phyloP scores from a whole-genome alignment of 2,888 invertebrate genomes.

The Platypus cylindrus region DNA sequence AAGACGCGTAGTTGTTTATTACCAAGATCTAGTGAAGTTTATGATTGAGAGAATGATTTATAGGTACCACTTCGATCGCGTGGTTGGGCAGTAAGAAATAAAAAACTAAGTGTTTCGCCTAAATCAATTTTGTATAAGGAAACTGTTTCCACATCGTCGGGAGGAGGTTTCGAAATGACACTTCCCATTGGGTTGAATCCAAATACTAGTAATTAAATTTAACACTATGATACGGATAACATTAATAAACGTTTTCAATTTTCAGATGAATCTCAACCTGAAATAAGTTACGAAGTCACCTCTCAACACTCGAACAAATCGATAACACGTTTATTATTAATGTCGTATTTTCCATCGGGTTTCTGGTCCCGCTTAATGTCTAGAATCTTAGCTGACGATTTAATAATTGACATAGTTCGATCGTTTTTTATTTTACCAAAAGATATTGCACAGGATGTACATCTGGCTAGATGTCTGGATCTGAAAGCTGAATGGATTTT shows the following conservation, averaged over 20 bases:
- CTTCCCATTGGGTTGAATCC: slow-evolving; percentile 23
- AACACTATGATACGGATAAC: too few relatives aligned
- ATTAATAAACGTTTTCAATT: too few relatives aligned
- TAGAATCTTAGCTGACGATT: slow-evolving; percentile 80
- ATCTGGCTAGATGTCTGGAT: slow-evolving; percentile 45
- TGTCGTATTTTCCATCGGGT: slow-evolving; percentile 96
- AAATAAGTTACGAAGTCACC: slow-evolving; percentile 25
- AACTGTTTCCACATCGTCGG: too few relatives aligned
- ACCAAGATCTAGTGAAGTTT: too few relatives aligned
- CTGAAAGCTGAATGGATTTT: slow-evolving; percentile 79
- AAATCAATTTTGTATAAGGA: slow-evolving; percentile 34
- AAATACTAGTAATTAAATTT: background rate
- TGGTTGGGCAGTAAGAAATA: slow-evolving; percentile 51
- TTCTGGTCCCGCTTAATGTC: slow-evolving; percentile 95
- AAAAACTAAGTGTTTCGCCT: slow-evolving; percentile 42
- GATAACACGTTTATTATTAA: slow-evolving; percentile 66
- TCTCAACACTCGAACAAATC: slow-evolving; percentile 44
- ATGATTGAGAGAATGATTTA: too few relatives aligned
- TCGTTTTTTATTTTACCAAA: slow-evolving; percentile 59
- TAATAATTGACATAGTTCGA: slow-evolving; percentile 65
- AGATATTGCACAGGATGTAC: slow-evolving; percentile 52
- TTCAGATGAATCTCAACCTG: slow-evolving; percentile 22
- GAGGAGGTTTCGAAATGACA: slow-evolving; percentile 30
- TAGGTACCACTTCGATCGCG: slow-evolving; percentile 49
- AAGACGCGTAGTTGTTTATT: too few relatives aligned